A percentile compares a stretch with the other conserved stretches of the same genome.
These are phyloP conservation scores for Aphyosemion australe DNA, from an alignment of 2,113 vertebrate species.

Conservation along the genomic window DNA sequence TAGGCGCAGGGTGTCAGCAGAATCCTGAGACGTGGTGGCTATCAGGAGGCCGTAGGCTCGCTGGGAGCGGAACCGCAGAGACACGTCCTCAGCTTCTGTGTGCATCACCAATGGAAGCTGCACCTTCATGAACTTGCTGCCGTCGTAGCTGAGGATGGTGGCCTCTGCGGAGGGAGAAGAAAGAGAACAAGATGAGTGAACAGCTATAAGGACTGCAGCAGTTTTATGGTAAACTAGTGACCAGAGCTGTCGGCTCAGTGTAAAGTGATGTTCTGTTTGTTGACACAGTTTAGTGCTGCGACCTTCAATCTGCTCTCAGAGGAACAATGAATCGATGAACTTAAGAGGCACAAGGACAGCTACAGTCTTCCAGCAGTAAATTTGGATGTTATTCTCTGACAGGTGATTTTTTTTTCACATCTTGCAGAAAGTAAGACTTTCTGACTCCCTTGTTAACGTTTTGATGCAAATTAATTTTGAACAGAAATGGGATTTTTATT, in stretches of 20 bases:
- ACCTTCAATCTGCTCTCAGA: slow-evolving; percentile 29
- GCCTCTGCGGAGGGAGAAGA: slow-evolving; percentile 82
- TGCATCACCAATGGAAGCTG: slow-evolving; percentile 97
- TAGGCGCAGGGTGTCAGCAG: slow-evolving; percentile 92
- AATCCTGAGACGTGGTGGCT: slow-evolving; percentile 96
- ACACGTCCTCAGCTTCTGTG: slow-evolving; percentile 95
- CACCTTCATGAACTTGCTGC: slow-evolving; percentile 99
- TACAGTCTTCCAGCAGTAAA: slow-evolving; percentile 6
- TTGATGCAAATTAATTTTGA: too few relatives aligned
- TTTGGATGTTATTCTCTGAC: slow-evolving; percentile 4
- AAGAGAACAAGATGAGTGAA: slow-evolving; percentile 14
- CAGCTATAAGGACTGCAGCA: slow-evolving; percentile 8
- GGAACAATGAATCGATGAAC: slow-evolving; percentile 15
- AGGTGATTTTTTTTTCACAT: slow-evolving; percentile 2
- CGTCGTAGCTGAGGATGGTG: slow-evolving; percentile 94
- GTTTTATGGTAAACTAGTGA: slow-evolving; percentile 18
- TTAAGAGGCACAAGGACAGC: slow-evolving; percentile 19
- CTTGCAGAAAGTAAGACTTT: background rate
- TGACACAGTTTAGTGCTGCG: slow-evolving; percentile 16
- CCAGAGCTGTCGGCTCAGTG: slow-evolving; percentile 2
- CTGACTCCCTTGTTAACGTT: background rate
- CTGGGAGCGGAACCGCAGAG: slow-evolving; percentile 92
- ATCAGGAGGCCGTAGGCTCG: slow-evolving; percentile 94
- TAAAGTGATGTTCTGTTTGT: slow-evolving; percentile 18
- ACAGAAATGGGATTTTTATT: too few relatives aligned